phyloP scores from a whole-genome alignment of 1,140 invertebrate species.

The Drosophila murphyi region DNA sequence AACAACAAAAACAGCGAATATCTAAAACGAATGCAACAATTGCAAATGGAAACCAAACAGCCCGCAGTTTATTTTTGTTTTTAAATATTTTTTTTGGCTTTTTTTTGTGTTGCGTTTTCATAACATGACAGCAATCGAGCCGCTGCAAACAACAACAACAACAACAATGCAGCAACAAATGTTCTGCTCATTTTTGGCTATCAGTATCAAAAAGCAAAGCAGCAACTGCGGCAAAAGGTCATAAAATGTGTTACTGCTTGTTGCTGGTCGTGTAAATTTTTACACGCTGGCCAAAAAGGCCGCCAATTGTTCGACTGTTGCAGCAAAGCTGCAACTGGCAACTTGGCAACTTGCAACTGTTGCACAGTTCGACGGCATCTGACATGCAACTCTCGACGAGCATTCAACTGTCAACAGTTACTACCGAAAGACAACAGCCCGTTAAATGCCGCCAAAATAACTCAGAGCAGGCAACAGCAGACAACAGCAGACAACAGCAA shows the following conservation, averaged over 20 bases:
- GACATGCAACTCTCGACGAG: conserved; percentile 80
- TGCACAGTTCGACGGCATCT: conserved; percentile 47
- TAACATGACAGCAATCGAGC: conserved; percentile 63
- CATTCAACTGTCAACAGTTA: conserved; percentile 83
- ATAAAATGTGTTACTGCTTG: conserved; percentile 75
- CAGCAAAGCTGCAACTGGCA: not conserved
- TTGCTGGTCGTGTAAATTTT: conserved; percentile 80
- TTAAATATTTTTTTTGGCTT: conserved; percentile 9
- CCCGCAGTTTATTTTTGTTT: conserved; percentile 65
- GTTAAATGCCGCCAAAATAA: conserved; percentile 81
- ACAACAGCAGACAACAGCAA: conserved; percentile 32
- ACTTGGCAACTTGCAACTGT: conserved; percentile 20
- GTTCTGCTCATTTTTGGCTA: conserved; percentile 71
- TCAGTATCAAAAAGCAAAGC: conserved; percentile 64
- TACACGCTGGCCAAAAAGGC: conserved; percentile 68
- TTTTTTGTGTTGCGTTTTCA: conserved; percentile 59
- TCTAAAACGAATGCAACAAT: conserved; percentile 52
- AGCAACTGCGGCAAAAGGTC: conserved; percentile 69
- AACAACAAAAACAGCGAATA: conserved; percentile 34
- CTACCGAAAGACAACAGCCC: conserved; percentile 76
- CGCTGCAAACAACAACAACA: conserved; percentile 25
- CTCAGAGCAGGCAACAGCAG: conserved; percentile 55
- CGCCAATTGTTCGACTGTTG: conserved; percentile 66
- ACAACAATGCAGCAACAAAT: conserved; percentile 41
- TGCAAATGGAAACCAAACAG: conserved; percentile 59